phyloP scores from a whole-genome alignment of 2,113 vertebrate species.

The Uropsilus gracilis region DNA sequence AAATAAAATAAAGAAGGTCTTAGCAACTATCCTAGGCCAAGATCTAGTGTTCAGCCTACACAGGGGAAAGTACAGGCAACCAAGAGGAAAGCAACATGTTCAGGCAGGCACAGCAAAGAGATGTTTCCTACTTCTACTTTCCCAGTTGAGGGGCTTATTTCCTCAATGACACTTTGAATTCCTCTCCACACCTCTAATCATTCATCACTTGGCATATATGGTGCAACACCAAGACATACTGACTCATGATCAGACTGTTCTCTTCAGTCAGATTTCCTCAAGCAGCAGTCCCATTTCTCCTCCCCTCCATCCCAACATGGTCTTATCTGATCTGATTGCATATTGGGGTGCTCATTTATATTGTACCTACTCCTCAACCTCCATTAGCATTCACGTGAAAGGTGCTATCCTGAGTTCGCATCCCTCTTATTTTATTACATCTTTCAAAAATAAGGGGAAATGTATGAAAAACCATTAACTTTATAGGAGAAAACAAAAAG shows the following conservation, averaged over 20 bases:
- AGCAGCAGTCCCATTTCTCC: too few relatives aligned
- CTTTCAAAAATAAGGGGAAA: background rate
- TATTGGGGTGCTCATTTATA: background rate
- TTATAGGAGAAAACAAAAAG: background rate
- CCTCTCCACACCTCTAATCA: background rate
- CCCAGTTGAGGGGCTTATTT: background rate
- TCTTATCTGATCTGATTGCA: background rate
- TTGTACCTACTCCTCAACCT: background rate
- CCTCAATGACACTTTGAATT: background rate
- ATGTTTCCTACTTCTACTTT: background rate
- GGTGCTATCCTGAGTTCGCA: background rate
- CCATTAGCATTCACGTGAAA: background rate
- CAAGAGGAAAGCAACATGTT: background rate
- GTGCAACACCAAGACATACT: background rate
- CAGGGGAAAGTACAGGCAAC: background rate
- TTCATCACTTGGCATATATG: background rate
- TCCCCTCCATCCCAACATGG: rapidly evolving
- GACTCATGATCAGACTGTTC: rapidly evolving
- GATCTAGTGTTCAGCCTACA: background rate
- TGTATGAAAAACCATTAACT: background rate
- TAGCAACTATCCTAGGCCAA: background rate
- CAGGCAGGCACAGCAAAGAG: background rate
- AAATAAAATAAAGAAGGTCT: background rate
- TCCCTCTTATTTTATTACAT: background rate
- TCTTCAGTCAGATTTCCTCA: background rate